Base-by-base conservation (phyloP, 2,888 invertebrate genomes). In the Alcis repandata region DNA sequence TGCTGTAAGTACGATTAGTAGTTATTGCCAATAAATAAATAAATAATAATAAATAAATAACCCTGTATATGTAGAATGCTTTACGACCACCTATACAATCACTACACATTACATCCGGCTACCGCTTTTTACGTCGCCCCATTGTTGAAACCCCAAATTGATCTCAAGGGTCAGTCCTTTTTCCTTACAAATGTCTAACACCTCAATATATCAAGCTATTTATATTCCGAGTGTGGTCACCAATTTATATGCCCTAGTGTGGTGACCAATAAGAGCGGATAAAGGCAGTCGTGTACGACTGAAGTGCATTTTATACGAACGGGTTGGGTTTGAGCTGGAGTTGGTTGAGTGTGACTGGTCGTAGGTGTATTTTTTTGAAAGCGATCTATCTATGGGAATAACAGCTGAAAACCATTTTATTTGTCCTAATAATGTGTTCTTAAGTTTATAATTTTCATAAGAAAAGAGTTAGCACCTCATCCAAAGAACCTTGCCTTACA, bases 141-240 rank as follows among this genome's bases (percentile, higher is more conserved):
- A 73, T 73, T 73, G 73, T 71, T 62, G 69, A 67, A 51, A 63
- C 67, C 67, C 71, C 68, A 73, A 73, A 73, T 73, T 73, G 71
- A 73, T 73, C 71, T 73, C 67, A 45, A 67, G 69, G 73, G 71
- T 64, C 70, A 70, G 60, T 69, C 59, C 68, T 63, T 63, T 63
- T 63, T 65, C 71, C 73, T 69, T 69, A 71, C 71, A 70, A 73
- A 73, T 71, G 68, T 70, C 62, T 66, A 70, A 62, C 60, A 62
- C 67, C 67, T 63, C 58, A 59, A 73, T 73, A 71, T 70, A 73
- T 73, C 70, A 73, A 73, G 70, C 70, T 70, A 73, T 71, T 73
- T 73, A 71, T 73, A 73, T 73, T 69, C 70, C 40, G 46, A 65
- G 66, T 70, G 70, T 68, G 67, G 73, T 71, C 63, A 70, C 71